Conservation (phyloP, 64 coral and sea anemone genomes). For the Pocillopora verrucosa region DNA sequence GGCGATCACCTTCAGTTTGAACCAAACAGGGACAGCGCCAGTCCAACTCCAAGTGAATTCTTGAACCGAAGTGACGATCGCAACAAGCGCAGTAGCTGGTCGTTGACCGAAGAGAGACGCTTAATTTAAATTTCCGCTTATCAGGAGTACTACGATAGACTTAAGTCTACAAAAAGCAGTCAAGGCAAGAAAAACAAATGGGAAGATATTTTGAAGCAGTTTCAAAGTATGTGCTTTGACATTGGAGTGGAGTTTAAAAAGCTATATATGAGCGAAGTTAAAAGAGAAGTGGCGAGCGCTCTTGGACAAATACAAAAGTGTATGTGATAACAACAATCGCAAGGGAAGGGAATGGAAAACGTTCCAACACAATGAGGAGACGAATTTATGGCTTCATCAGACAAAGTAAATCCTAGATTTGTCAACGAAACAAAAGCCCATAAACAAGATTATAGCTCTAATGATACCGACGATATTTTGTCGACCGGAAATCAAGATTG, state of each 20-base stretch:
- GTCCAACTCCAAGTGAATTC: conserved; percentile 26
- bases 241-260: conserved; percentile 61
- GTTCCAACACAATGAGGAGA: conserved; percentile 62
- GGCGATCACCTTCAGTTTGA: background rate
- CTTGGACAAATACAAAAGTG: conserved; percentile 54
- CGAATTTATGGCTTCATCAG: conserved; percentile 48
- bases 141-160: conserved; percentile 30
- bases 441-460: background rate
- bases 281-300: conserved; percentile 69
- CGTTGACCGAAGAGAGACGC: conserved; percentile 18
- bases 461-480: conserved; percentile 20
- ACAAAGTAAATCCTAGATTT: conserved; percentile 59
- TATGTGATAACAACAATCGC: conserved; percentile 52
- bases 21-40: background rate
- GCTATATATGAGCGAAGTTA: conserved; percentile 51
- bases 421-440: conserved; percentile 54
- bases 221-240: conserved; percentile 66
- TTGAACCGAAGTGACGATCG: conserved; percentile 8
- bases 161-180: conserved; percentile 60
- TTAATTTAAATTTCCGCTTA: conserved; percentile 25
- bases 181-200: conserved; percentile 52
- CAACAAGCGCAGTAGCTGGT: conserved; percentile 37
- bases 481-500: background rate
- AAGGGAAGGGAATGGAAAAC: conserved; percentile 50
- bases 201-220: conserved; percentile 55